These are phyloP conservation scores for Crypturellus undulatus DNA, from an alignment of 2,113 vertebrate genomes.

Conservation along the genomic window DNA sequence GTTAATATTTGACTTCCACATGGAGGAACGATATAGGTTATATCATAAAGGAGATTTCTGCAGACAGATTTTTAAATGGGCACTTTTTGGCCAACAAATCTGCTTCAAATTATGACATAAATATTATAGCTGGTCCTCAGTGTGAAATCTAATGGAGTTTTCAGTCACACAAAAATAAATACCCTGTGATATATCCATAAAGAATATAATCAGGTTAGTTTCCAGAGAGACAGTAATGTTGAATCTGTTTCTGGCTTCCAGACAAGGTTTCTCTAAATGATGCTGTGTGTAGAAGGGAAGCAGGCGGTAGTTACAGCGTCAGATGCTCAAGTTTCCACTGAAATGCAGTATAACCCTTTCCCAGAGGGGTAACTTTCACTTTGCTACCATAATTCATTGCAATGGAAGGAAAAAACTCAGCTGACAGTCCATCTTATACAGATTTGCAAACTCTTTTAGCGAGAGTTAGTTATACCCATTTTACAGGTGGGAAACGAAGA, in stretches of 20 bases:
- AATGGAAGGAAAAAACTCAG: not conserved
- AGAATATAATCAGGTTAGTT: slow-evolving; percentile 3
- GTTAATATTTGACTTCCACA: slow-evolving; percentile 9
- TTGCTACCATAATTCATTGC: not conserved
- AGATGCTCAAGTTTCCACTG: not conserved
- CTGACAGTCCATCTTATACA: not conserved
- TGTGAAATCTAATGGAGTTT: slow-evolving; percentile 13
- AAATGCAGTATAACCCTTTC: not conserved
- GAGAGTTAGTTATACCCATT: not conserved
- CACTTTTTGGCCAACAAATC: slow-evolving; percentile 57
- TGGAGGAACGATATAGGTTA: not conserved
- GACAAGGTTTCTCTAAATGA: not conserved
- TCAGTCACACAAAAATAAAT: slow-evolving; percentile 50
- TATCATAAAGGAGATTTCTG: slow-evolving; percentile 6
- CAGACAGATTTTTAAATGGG: not conserved
- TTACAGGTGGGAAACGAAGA: slow-evolving; percentile 14
- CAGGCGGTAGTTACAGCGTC: not conserved
- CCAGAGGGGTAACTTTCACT: not conserved
- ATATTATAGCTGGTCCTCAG: slow-evolving; percentile 14
- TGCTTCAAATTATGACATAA: slow-evolving; percentile 32
- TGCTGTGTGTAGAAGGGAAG: not conserved
- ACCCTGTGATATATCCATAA: not conserved
- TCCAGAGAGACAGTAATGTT: not conserved
- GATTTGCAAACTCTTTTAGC: not conserved
- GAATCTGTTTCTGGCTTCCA: not conserved